Evolutionary conservation across 2,888 invertebrate genomes (phyloP).

Genomic region (Platycheirus albimanus): DNA sequence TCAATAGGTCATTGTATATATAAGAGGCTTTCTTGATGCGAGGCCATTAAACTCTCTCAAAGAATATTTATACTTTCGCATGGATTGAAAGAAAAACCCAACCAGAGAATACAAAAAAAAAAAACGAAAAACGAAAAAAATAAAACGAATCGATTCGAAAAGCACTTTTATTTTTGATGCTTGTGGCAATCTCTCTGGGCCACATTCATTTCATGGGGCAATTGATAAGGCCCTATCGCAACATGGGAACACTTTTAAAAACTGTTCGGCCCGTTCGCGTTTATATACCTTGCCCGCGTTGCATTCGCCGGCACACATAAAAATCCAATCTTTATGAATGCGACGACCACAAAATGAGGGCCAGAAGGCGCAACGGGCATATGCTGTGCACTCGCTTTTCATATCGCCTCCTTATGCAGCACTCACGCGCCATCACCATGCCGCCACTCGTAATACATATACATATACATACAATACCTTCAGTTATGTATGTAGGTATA

Average conservation of each 20-base stretch:
- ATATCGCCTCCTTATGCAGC: constrained; percentile 67
- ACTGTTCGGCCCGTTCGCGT: constrained; percentile 57
- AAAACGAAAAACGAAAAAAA: constrained; percentile 10
- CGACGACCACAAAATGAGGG: constrained; percentile 46
- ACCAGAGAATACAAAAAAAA: constrained; percentile 10
- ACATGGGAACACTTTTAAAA: constrained; percentile 74
- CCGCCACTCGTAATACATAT: constrained; percentile 29
- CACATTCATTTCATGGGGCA: constrained; percentile 72
- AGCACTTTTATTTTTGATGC: constrained; percentile 67
- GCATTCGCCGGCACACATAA: constrained; percentile 59
- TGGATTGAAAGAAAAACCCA: constrained; percentile 4
- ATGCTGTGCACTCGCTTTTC: constrained; percentile 67
- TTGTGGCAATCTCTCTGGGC: constrained; percentile 70
- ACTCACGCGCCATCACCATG: constrained; percentile 62
- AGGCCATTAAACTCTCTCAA: constrained; percentile 20
- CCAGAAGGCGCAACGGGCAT: constrained; percentile 44
- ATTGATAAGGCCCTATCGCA: constrained; percentile 73
- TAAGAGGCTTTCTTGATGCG: background rate
- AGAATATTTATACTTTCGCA: constrained; percentile 31
- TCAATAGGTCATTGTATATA: constrained; percentile 65
- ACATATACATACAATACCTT: background rate
- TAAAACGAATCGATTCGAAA: constrained; percentile 16
- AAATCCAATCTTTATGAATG: constrained; percentile 73
- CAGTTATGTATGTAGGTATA: too few species aligned
- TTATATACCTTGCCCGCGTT: constrained; percentile 35